Base-by-base conservation (phyloP, 2,797 vertebrate genomes). In the Lacerta bilineata region DNA sequence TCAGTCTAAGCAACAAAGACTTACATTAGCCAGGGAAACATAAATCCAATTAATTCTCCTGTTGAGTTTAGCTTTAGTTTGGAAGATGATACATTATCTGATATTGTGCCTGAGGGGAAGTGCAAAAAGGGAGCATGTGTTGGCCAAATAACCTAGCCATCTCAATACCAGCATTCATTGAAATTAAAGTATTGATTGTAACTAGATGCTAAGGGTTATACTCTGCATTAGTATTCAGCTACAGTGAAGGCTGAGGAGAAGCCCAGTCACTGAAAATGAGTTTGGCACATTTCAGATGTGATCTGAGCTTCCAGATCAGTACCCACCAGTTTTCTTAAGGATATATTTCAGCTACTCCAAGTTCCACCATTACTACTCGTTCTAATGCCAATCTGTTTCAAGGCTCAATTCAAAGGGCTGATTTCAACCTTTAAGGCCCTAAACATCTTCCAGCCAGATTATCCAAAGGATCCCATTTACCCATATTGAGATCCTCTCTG, bases 81-180 rank as follows among this genome's bases (percentile, higher is more conserved):
- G 71, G 76, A 88, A 87, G 71, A 90, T 71, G 72, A 88, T 72
- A 66, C 33, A 81, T 85, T 81, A 77, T 81, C 61, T 78, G 39
- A 74, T 72, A 68, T 2, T 43, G 61, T 66, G 61, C 41, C 79
- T 66, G n/a, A 86, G 25, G 25, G 66, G 2, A 4, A 87, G 43
- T 72, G 59, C 4, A 77, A 80, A 78, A 89, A 15, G 9, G 36
- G 76, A 85, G 78, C 20, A 5, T 0, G 0, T 29, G 55, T 8
- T 33, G 29, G 18, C 64, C 33, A 90, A 36, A 87, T 55, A 55
- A 93, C 61, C 89, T 8, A 82, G 3, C n/a, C 1, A 85, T 3
- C 18, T 85, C 76, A 25, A 84, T 0, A 0, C 55, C 69, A 9
- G 0, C 18, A 89, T 93, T 92, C 41, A 85, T 25, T 79, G 3